Conservation (phyloP, 2,888 invertebrate genomes). For the Caenorhabditis macrosperma region DNA sequence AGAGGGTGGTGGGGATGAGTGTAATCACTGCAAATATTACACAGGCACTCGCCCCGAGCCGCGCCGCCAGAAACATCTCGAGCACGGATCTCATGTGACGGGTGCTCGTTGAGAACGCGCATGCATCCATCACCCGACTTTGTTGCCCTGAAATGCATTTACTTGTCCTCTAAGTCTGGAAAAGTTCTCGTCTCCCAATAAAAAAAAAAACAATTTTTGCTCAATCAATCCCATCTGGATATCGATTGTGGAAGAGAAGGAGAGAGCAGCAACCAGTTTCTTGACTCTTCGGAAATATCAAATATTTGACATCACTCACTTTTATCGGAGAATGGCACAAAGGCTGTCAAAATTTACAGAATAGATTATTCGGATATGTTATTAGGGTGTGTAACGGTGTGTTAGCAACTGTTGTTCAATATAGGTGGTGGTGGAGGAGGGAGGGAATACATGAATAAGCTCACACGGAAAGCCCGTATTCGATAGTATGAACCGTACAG, state of each 20-base stretch:
- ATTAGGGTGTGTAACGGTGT: slow-evolving; percentile 29
- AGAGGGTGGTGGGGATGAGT: slow-evolving; percentile 32
- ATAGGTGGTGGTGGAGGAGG: not conserved
- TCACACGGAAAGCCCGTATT: slow-evolving; percentile 53
- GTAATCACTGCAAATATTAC: slow-evolving; percentile 62
- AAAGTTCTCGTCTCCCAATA: no score
- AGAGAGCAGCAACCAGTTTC: slow-evolving; percentile 1
- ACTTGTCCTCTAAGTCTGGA: no score
- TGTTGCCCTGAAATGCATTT: no score
- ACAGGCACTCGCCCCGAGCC: slow-evolving; percentile 39
- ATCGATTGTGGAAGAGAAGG: not conserved
- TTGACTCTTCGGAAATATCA: slow-evolving; percentile 3
- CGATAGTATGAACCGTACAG: slow-evolving; percentile 46
- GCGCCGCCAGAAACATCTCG: slow-evolving; percentile 21
- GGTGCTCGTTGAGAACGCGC: no score
- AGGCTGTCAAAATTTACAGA: slow-evolving; percentile 7
- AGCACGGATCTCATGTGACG: not conserved
- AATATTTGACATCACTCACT: slow-evolving; percentile 47
- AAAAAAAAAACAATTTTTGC: no score
- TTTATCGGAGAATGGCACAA: slow-evolving; percentile 22
- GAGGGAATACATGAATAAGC: slow-evolving; percentile 14
- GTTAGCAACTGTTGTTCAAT: slow-evolving; percentile 1
- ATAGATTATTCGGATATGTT: slow-evolving; percentile 34
- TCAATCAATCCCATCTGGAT: not conserved
- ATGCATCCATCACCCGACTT: no score